These are phyloP conservation scores for Lates japonicus DNA, from an alignment of 2,797 vertebrate species.

Conservation along the genomic window DNA sequence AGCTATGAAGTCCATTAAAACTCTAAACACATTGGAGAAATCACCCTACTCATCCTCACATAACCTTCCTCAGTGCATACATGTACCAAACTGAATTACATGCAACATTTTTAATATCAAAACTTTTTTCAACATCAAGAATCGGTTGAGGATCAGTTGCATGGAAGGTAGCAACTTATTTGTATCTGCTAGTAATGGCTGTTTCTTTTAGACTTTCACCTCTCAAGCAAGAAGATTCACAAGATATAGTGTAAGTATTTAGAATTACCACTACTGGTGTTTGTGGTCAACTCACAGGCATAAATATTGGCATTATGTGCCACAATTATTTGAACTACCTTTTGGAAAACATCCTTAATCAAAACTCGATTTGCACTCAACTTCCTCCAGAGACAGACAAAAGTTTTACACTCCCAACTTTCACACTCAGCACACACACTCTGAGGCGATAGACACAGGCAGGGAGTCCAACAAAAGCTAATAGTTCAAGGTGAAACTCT, in stretches of 20 bases:
- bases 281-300: too few species aligned
- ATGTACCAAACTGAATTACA: too few species aligned
- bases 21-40: too few species aligned
- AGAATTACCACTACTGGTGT: background rate
- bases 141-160: too few species aligned
- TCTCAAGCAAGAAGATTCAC: too few species aligned
- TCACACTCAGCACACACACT: background rate
- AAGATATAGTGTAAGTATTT: too few species aligned
- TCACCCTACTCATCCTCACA: background rate
- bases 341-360: background rate
- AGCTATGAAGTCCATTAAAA: background rate
- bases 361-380: background rate
- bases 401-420: background rate
- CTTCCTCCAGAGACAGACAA: background rate
- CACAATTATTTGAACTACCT: background rate
- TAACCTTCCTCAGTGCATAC: background rate
- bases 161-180: too few species aligned
- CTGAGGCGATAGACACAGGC: background rate
- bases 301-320: too few species aligned
- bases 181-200: too few species aligned
- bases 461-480: background rate
- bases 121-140: background rate
- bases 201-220: too few species aligned
- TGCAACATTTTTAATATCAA: too few species aligned
- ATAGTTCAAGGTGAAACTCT: conserved; percentile 15